Conservation (phyloP, 1,140 invertebrate genomes). For the Drosophila watanabei region DNA sequence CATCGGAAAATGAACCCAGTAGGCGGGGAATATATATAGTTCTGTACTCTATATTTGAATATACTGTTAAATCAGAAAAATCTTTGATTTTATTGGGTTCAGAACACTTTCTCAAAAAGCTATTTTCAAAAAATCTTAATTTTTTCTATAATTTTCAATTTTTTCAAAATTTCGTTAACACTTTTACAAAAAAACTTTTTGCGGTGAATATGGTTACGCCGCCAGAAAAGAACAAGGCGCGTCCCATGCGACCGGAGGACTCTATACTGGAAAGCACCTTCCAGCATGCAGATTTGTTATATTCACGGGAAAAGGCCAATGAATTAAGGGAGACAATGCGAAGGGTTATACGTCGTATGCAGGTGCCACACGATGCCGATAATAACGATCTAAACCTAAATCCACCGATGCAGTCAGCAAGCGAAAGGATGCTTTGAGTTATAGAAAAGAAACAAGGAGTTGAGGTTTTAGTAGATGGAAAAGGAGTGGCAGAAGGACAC, state of each 20-base stretch:
- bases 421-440: neutral
- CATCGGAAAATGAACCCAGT: neutral
- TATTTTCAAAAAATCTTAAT: neutral
- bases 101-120: neutral
- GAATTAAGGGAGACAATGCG: neutral
- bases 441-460: neutral
- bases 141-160: no score
- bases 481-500: fast-evolving
- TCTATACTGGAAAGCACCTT: neutral
- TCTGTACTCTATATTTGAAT: neutral
- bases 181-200: neutral
- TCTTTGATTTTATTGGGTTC: neutral
- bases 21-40: neutral
- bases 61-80: neutral
- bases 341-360: neutral
- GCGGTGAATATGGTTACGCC: neutral
- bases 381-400: neutral
- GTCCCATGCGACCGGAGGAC: neutral
- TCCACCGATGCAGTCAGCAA: neutral
- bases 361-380: neutral
- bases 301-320: neutral
- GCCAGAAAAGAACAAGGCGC: neutral
- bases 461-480: neutral
- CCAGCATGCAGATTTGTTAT: neutral
- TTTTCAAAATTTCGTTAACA: neutral